Conservation (phyloP, 2,113 vertebrate genomes). For the Bucco capensis region DNA sequence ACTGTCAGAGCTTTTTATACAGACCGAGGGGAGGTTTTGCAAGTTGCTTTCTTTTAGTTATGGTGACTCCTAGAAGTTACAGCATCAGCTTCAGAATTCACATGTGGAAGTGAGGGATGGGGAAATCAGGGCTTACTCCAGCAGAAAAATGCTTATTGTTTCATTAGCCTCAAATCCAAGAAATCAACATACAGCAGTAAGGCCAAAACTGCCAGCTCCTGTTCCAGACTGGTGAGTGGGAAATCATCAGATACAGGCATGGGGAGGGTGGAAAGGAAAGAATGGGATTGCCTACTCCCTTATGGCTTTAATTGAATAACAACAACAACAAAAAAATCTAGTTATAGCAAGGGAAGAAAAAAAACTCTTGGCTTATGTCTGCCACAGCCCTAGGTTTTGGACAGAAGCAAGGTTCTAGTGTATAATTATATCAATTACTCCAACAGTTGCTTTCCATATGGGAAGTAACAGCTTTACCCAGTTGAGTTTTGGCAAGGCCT, state of each 20-base stretch:
- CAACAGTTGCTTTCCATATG: conserved; percentile 72
- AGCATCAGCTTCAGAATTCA: background rate
- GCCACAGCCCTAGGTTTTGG: conserved; percentile 31
- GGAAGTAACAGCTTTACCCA: conserved; percentile 66
- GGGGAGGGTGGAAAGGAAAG: background rate
- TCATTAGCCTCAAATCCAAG: background rate
- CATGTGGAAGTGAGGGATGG: background rate
- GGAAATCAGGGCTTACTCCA: background rate
- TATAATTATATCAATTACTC: conserved; percentile 67
- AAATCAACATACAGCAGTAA: background rate
- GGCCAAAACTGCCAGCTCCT: conserved; percentile 5
- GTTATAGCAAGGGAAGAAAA: conserved; percentile 10
- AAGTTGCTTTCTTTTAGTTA: background rate
- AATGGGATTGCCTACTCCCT: conserved; percentile 7
- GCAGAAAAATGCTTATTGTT: background rate
- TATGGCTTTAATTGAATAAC: conserved; percentile 40
- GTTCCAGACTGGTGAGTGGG: background rate
- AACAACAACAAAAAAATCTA: background rate
- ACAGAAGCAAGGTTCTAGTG: conserved; percentile 58
- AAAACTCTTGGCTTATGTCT: conserved; percentile 44
- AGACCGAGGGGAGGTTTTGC: background rate
- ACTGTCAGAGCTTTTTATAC: background rate
- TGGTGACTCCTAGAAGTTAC: background rate
- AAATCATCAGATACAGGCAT: conserved; percentile 7
- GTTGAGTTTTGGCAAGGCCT: conserved; percentile 62